Evolutionary conservation across 2,888 invertebrate species (phyloP), one percentile per base, ranked within the genome.

Genomic region (Fragum sueziense): DNA sequence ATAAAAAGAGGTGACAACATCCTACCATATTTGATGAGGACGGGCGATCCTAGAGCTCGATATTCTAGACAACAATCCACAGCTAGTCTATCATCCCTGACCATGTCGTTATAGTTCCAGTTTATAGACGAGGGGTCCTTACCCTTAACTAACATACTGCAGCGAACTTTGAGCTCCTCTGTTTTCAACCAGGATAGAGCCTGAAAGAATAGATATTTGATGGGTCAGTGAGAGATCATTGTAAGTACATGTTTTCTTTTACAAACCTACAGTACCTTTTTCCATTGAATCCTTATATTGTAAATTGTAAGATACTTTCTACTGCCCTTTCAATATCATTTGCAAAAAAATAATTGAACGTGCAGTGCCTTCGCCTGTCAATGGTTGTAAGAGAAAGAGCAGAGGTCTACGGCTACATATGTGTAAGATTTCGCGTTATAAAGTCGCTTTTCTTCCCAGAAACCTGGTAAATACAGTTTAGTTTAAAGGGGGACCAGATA

Each of bases 71-170:
- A 79, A 31, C 74, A 68, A 33, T 84, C 84, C 7, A 84, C 57
- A 4, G 79, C 71, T 9, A 84, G 41, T 27, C 62, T 65, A 4
- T 61, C 33, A 17, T 47, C 31, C 11, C 70, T 71, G 25, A 54
- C 69, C 74, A 80, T 76, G 22, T 80, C 76, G 34, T 80, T 57
- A 27, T 80, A 84, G 29, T 79, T 67, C 84, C 84, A 84, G 33
- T 76, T 73, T 2, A 84, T 41, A n/a, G 59, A 22, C 2, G 78
- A 41, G 2, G 76, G 71, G 31, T 84, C 84, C 51, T 74, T 76
- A 20, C 73, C 52, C 11, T 34, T 51, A 3, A 79, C 69, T 22
- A 80, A 41, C 59, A 80, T 34, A 6, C 68, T 61, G 68, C 84
- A 84, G 2, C 80, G 74, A 11, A 57, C 31, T 33, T 79, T 80